A percentile compares a stretch with the other conserved stretches of the same genome.
Conservation (phyloP, 2,113 vertebrate species). For the Dipodomys ordii region DNA sequence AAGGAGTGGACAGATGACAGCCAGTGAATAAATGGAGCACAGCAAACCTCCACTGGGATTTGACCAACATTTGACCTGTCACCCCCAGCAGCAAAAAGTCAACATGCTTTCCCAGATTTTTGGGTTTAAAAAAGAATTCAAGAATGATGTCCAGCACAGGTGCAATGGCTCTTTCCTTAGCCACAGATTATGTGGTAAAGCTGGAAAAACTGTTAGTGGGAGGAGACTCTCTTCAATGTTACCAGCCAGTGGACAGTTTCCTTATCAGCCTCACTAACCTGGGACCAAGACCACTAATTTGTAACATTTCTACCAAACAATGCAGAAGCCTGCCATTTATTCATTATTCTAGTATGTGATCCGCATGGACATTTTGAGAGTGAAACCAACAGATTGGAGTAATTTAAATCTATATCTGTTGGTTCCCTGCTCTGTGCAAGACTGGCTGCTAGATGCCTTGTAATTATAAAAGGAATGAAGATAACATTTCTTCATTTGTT, state of each 20-base stretch:
- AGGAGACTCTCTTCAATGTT: constrained; percentile 4
- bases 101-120: constrained; percentile 24
- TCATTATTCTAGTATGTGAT: not conserved
- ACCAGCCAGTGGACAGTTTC: not conserved
- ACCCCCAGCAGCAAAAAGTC: constrained; percentile 27
- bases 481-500: not conserved
- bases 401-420: not conserved
- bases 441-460: not conserved
- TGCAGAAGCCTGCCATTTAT: not conserved
- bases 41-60: constrained; percentile 33
- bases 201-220: constrained; percentile 21
- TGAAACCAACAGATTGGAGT: not conserved
- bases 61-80: constrained; percentile 62
- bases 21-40: constrained; percentile 54
- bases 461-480: not conserved
- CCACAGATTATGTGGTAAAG: constrained; percentile 29
- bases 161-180: constrained; percentile 3
- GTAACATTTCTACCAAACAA: constrained; percentile 10
- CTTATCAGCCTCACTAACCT: constrained; percentile 13
- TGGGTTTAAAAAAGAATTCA: constrained; percentile 30
- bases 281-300: not conserved
- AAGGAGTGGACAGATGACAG: constrained; percentile 61
- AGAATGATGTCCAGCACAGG: constrained; percentile 11
- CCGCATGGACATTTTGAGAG: constrained; percentile 2
- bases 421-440: not conserved